Base-by-base conservation (phyloP, 2,113 vertebrate genomes). In the Trogon surrucura region DNA sequence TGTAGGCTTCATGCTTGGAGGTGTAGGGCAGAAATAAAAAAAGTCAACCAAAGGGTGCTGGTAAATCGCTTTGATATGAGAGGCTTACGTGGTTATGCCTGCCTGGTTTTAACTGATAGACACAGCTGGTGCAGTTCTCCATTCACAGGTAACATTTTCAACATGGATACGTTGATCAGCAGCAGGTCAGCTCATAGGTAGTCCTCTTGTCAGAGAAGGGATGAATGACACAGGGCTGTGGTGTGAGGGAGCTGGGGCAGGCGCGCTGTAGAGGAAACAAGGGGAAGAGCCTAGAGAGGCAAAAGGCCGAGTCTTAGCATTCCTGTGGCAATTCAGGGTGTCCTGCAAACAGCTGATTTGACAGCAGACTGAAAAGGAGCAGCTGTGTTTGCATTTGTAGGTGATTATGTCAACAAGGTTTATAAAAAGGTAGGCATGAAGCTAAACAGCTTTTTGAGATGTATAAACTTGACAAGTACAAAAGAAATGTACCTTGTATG, bases 41-140 rank as follows among this genome's bases (percentile, higher is more conserved):
- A 29, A 32, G 6, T 11, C 10, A 50, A 14, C 9, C 5, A 32
- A 64, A n/a, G 0, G 3, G 13, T 79, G 25, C 16, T n/a, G n/a
- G 14, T 64, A 61, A 62, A 48, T 10, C 6, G 9, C 50, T 70
- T 71, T 80, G 7, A 18, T 48, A 45, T n/a, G 11, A 50, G 17
- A 70, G 9, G 10, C 21, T 78, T 75, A 74, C 0, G 2, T 64
- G 8, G 10, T 69, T 89, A 60, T 44, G 10, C 10, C 13, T 67
- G 14, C 25, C 14, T 91, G 25, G 1, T 60, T 94, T 62, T 51
- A 56, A 23, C 17, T 15, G 27, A 32, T 19, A 60, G 36, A n/a
- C 17, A 21, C 12, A 61, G 3, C 12, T 77, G 9, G 2, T 65
- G 30, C 32, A 22, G 66, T 73, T 8, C 10, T 62, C 41, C 11